Evolutionary conservation across 2,113 vertebrate genomes (phyloP).

Genomic region (Holacanthus passer): DNA sequence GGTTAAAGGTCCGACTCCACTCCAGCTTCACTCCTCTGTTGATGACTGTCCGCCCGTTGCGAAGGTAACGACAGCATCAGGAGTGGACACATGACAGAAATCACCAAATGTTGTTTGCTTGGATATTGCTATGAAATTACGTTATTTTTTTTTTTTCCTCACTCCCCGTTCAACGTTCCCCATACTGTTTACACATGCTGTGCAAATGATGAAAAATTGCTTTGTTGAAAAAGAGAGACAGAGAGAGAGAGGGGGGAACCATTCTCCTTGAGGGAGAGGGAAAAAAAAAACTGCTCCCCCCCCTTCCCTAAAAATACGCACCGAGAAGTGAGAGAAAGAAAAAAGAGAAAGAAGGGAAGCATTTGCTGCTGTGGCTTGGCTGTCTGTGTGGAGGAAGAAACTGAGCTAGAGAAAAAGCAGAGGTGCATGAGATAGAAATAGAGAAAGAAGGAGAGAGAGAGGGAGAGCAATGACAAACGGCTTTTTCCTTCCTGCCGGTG

Average conservation of each 20-base stretch:
- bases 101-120: slow-evolving; percentile 26
- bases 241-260: slow-evolving; percentile 24
- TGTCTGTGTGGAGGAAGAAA: slow-evolving; percentile 56
- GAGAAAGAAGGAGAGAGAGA: slow-evolving; percentile 71
- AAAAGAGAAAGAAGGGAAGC: slow-evolving; percentile 57
- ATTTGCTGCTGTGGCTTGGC: slow-evolving; percentile 54
- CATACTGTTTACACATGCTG: slow-evolving; percentile 50
- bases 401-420: slow-evolving; percentile 62
- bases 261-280: slow-evolving; percentile 36
- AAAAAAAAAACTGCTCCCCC: neutral
- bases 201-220: slow-evolving; percentile 70
- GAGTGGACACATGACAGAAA: slow-evolving; percentile 22
- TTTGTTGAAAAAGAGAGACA: slow-evolving; percentile 52
- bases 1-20: slow-evolving; percentile 62
- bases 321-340: slow-evolving; percentile 48
- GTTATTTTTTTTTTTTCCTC: neutral
- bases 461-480: slow-evolving; percentile 87
- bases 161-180: slow-evolving; percentile 18
- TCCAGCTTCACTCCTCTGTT: slow-evolving; percentile 7
- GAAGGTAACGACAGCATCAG: slow-evolving; percentile 49
- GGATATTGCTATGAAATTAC: slow-evolving; percentile 11
- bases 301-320: slow-evolving; percentile 70
- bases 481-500: slow-evolving; percentile 89
- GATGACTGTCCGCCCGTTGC: slow-evolving; percentile 12
- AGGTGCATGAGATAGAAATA: slow-evolving; percentile 60